Conservation (phyloP, 2,888 invertebrate species). For the Athalia cordata region DNA sequence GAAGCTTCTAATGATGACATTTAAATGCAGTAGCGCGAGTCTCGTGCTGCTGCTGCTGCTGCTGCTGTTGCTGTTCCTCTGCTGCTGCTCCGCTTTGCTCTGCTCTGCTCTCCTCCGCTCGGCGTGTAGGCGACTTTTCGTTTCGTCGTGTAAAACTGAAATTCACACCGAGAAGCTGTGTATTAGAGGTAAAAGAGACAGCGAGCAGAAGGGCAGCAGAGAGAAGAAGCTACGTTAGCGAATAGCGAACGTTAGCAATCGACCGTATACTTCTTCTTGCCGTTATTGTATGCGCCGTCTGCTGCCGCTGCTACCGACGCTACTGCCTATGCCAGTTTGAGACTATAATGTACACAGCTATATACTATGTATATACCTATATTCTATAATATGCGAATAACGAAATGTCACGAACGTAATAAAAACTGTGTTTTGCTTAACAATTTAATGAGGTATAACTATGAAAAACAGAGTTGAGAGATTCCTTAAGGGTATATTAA, state of each 20-base stretch:
- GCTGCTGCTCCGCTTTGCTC: slow-evolving; percentile 47
- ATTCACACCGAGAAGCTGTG: slow-evolving; percentile 39
- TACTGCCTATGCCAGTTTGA: too few relatives aligned
- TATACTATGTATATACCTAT: too few relatives aligned
- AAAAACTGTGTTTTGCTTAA: neutral
- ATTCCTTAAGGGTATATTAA: slow-evolving; percentile 5
- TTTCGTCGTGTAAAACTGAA: slow-evolving; percentile 33
- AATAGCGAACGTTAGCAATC: slow-evolving; percentile 24
- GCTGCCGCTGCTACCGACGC: too few relatives aligned
- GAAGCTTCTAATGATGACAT: slow-evolving; percentile 73
- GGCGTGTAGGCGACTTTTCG: slow-evolving; percentile 38
- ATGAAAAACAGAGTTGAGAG: neutral
- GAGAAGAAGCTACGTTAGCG: slow-evolving; percentile 28
- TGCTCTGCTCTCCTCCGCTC: slow-evolving; percentile 49
- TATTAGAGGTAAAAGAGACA: neutral
- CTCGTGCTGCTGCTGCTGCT: slow-evolving; percentile 65
- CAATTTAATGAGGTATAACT: neutral
- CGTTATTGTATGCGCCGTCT: too few relatives aligned
- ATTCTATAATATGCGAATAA: too few relatives aligned
- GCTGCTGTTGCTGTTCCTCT: slow-evolving; percentile 53
- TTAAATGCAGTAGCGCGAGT: slow-evolving; percentile 73
- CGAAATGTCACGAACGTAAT: slow-evolving; percentile 29
- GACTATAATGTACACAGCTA: too few relatives aligned
- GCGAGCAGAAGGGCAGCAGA: too few relatives aligned
- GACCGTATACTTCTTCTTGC: neutral